phyloP scores from a whole-genome alignment of 2,888 invertebrate species.

The Timandra comae region DNA sequence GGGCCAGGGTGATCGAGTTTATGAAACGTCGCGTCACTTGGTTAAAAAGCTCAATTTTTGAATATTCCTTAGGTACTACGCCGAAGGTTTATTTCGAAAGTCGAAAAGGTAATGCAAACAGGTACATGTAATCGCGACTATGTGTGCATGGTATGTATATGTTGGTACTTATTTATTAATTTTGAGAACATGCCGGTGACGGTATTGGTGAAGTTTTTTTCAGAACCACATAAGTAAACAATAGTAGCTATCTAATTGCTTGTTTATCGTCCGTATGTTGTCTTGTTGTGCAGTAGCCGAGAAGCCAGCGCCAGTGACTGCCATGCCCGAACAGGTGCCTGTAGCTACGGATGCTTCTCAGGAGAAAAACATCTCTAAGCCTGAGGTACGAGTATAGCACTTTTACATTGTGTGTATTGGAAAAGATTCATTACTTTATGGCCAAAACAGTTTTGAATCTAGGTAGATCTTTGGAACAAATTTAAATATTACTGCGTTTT shows the following conservation, averaged over 20 bases:
- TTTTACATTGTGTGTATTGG: no score
- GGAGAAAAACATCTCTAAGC: conserved; percentile 23
- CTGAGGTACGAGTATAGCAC: conserved; percentile 44
- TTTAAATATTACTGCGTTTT: no score
- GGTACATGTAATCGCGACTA: conserved; percentile 15
- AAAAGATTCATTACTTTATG: no score
- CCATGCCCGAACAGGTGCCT: conserved; percentile 23
- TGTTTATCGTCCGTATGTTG: conserved; percentile 36
- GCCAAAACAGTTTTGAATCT: no score
- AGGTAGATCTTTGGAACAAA: no score
- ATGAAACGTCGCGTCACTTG: conserved; percentile 28
- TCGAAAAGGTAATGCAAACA: conserved; percentile 29
- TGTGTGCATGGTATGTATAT: conserved; percentile 34
- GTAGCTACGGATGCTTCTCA: conserved; percentile 34
- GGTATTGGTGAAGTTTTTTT: conserved; percentile 31
- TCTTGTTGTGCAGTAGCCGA: conserved; percentile 42
- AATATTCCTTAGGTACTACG: conserved; percentile 28
- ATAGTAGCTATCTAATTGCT: conserved; percentile 21
- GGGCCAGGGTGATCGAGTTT: conserved; percentile 31
- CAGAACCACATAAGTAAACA: conserved; percentile 20
- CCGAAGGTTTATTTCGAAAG: conserved; percentile 19
- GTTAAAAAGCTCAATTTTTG: conserved; percentile 23
- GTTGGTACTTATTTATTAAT: conserved; percentile 16
- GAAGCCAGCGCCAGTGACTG: conserved; percentile 20
- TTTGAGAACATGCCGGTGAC: conserved; percentile 15